phyloP scores from a whole-genome alignment of 2,113 vertebrate genomes.

The Azemiops feae region DNA sequence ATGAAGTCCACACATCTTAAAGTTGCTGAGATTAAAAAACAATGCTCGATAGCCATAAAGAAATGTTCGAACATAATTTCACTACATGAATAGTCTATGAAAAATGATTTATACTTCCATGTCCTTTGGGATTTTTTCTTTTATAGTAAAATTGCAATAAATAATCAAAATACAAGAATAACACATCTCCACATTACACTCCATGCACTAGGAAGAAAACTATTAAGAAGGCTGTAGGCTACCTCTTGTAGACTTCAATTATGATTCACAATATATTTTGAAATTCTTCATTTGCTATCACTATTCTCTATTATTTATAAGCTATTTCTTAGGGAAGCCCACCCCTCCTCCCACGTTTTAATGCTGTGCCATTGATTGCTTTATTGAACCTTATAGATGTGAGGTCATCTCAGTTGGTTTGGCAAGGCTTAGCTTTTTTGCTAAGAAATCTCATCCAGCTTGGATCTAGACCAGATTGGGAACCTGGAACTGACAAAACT shows the following conservation, averaged over 20 bases:
- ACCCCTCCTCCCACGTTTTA: constrained; percentile 37
- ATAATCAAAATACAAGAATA: not conserved
- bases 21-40: not conserved
- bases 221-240: not conserved
- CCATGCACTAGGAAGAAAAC: not conserved
- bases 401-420: constrained; percentile 72
- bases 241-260: constrained; percentile 25
- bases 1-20: not conserved
- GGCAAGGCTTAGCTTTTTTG: constrained; percentile 53
- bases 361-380: constrained; percentile 53
- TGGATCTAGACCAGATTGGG: constrained; percentile 69
- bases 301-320: constrained; percentile 49
- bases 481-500: constrained; percentile 68
- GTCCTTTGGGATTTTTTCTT: not conserved
- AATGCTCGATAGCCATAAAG: not conserved
- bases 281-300: constrained; percentile 45
- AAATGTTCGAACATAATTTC: not conserved
- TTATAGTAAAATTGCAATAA: not conserved
- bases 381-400: constrained; percentile 61
- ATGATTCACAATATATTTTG: constrained; percentile 14
- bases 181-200: no score
- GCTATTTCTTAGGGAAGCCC: constrained; percentile 22
- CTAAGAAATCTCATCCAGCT: constrained; percentile 61
- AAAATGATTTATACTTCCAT: not conserved
- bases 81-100: not conserved